These are phyloP conservation scores for Micronisus gabar DNA, from an alignment of 2,113 vertebrate genomes.

Conservation along the genomic window DNA sequence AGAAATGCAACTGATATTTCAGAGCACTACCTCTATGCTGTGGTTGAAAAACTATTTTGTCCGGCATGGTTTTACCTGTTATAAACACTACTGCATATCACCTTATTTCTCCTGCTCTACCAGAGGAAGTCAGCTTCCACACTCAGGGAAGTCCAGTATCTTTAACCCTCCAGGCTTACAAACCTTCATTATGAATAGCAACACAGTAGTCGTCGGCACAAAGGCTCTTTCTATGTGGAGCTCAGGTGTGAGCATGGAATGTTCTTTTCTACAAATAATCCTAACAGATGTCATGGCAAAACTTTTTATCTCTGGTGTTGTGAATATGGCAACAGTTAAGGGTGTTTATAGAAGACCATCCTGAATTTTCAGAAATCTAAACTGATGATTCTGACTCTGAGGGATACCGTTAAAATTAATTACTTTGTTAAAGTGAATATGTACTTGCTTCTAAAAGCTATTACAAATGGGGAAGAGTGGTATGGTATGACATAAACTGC, in stretches of 20 bases:
- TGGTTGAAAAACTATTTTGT: not conserved
- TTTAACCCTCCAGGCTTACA: not conserved
- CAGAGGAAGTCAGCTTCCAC: not conserved
- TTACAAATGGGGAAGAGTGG: fast-evolving
- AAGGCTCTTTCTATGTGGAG: not conserved
- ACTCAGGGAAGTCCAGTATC: not conserved
- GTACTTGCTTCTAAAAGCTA: not conserved
- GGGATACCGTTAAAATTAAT: not conserved
- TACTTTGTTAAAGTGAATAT: not conserved
- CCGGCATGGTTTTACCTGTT: too few species aligned
- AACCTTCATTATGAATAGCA: not conserved
- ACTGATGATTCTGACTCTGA: not conserved
- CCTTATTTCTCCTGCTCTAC: not conserved
- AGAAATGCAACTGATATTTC: not conserved
- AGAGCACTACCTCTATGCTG: not conserved
- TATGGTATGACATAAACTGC: not conserved
- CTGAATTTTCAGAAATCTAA: not conserved
- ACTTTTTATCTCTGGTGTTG: not conserved
- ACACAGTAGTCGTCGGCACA: not conserved
- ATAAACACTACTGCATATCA: fast-evolving
- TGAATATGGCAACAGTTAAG: not conserved
- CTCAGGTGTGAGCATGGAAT: not conserved
- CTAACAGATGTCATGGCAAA: not conserved
- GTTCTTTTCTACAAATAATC: not conserved
- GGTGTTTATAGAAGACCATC: not conserved